Percentiles rank a stretch among this genome's conserved stretches.
Conservation (phyloP, 2,797 vertebrate genomes). For the Coluber constrictor region DNA sequence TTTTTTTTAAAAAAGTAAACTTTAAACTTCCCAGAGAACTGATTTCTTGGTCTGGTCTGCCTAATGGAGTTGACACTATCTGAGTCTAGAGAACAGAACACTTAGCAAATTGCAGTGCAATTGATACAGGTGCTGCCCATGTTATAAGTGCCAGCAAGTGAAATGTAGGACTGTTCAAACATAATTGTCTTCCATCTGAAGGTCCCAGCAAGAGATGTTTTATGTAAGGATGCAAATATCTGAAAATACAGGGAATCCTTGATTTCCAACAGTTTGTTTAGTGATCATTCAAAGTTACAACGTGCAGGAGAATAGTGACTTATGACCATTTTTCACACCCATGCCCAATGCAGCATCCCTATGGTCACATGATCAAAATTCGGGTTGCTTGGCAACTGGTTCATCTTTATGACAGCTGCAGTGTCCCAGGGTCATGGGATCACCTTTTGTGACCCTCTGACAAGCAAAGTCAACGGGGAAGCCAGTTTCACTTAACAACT, state of each 20-base stretch:
- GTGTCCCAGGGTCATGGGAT: too few relatives aligned
- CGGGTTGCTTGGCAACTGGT: too few relatives aligned
- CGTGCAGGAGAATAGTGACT: not conserved
- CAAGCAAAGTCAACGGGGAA: too few relatives aligned
- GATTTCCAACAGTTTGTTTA: not conserved
- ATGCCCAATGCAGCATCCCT: too few relatives aligned
- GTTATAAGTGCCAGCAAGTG: not conserved
- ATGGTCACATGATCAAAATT: too few relatives aligned
- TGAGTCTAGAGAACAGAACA: not conserved
- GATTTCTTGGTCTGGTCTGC: not conserved
- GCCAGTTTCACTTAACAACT: too few relatives aligned
- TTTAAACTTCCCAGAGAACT: not conserved
- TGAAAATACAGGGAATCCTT: not conserved
- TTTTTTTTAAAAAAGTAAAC: not conserved
- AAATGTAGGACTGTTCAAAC: not conserved
- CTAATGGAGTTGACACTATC: not conserved
- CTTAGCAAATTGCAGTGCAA: not conserved
- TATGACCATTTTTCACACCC: too few relatives aligned
- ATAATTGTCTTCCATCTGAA: not conserved
- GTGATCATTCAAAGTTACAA: not conserved
- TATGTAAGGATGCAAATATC: not conserved
- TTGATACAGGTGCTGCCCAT: not conserved
- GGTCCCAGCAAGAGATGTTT: not conserved
- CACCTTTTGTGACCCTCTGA: too few relatives aligned
- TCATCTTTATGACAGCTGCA: too few relatives aligned